phyloP scores from a whole-genome alignment of 2,113 vertebrate genomes.

The Lynx canadensis region DNA sequence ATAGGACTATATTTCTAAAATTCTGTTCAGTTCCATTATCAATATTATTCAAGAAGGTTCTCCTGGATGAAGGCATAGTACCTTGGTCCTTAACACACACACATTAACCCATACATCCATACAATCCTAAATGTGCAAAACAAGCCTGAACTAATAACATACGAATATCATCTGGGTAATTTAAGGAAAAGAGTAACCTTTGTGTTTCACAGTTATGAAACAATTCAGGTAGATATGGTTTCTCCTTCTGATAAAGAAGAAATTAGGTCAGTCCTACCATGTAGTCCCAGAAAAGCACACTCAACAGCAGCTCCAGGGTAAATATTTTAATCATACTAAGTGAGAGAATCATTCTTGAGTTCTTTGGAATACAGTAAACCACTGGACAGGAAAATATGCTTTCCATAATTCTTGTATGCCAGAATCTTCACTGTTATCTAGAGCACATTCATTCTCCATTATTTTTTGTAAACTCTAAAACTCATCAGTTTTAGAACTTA shows the following conservation, averaged over 20 bases:
- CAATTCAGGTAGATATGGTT: background rate
- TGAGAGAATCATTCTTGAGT: background rate
- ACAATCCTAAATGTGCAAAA: background rate
- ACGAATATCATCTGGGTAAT: background rate
- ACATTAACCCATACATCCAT: accelerated
- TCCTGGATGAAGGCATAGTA: background rate
- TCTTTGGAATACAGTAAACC: background rate
- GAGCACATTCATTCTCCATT: background rate
- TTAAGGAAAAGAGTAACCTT: background rate
- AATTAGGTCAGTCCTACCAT: background rate
- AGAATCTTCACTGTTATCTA: background rate
- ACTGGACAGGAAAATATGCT: background rate
- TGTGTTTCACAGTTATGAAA: background rate
- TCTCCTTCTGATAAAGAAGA: background rate
- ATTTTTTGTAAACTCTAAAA: background rate
- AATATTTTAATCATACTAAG: background rate
- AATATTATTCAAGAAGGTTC: background rate
- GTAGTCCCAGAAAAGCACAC: background rate
- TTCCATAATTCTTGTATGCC: background rate
- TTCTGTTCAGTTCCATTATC: background rate
- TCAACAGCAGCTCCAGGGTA: background rate
- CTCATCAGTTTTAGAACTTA: background rate
- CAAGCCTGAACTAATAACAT: background rate
- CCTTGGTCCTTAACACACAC: background rate
- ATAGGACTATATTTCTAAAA: background rate